A percentile compares a stretch with the other conserved stretches of the same genome.
phyloP scores from a whole-genome alignment of 2,888 invertebrate species.

The Zaprionus obscuricornis region DNA sequence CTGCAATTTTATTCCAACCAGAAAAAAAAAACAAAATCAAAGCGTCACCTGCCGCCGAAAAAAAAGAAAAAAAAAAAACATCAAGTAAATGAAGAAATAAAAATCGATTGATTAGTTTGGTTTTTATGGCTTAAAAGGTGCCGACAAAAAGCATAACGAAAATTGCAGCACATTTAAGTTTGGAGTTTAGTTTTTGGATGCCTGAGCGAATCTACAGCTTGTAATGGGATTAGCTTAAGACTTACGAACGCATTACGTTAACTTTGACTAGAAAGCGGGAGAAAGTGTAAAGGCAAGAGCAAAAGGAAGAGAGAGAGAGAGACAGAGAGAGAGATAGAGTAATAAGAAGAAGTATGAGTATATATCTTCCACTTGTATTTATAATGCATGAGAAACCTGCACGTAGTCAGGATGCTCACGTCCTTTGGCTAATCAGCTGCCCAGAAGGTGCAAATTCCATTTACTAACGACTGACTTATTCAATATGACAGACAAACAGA shows the following conservation, averaged over 20 bases:
- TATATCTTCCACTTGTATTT: slow-evolving; percentile 56
- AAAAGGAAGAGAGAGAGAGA: slow-evolving; percentile 2
- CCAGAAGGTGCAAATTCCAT: slow-evolving; percentile 69
- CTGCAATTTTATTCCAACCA: slow-evolving; percentile 35
- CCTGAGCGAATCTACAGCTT: slow-evolving; percentile 37
- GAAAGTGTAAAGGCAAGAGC: neutral
- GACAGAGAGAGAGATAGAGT: neutral
- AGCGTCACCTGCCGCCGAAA: slow-evolving; percentile 70
- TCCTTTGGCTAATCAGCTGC: slow-evolving; percentile 53
- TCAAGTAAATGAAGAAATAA: slow-evolving; percentile 38
- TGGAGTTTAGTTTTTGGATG: slow-evolving; percentile 33
- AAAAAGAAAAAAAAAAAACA: slow-evolving; percentile 21
- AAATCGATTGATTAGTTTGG: too few species aligned
- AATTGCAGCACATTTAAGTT: slow-evolving; percentile 59
- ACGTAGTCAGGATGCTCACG: slow-evolving; percentile 43
- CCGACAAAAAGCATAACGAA: slow-evolving; percentile 46
- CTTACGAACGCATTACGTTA: slow-evolving; percentile 80
- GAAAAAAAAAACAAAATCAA: slow-evolving; percentile 55
- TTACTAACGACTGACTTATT: slow-evolving; percentile 65
- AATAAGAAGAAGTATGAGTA: neutral
- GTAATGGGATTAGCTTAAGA: slow-evolving; percentile 81
- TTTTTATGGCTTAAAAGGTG: slow-evolving; percentile 54
- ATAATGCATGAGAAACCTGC: slow-evolving; percentile 48
- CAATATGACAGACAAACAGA: slow-evolving; percentile 64
- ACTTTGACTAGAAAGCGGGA: slow-evolving; percentile 13